These are phyloP conservation scores for Pterocles gutturalis DNA, from an alignment of 2,113 vertebrate species.

Conservation along the genomic window DNA sequence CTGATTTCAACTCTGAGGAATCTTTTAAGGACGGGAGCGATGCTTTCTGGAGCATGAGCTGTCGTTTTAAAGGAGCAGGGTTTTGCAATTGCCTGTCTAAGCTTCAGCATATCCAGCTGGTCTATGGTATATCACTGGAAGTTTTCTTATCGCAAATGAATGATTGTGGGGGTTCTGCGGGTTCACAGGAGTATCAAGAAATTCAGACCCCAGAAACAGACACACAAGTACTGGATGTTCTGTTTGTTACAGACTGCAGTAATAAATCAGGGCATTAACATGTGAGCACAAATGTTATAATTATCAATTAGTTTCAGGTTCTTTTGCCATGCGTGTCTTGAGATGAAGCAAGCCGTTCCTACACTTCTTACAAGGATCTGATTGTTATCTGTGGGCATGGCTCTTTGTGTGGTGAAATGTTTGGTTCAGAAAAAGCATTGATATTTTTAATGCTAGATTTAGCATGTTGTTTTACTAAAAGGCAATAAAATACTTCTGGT, in stretches of 20 bases:
- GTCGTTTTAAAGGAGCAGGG: background rate
- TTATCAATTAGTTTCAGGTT: background rate
- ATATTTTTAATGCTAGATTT: background rate
- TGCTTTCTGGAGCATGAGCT: background rate
- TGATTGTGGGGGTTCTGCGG: accelerated
- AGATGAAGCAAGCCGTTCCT: background rate
- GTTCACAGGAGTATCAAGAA: background rate
- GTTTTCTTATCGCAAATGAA: background rate
- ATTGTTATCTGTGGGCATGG: background rate
- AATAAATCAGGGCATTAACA: background rate
- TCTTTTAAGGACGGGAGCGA: background rate
- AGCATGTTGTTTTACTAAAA: background rate
- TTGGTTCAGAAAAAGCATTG: background rate
- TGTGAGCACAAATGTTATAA: background rate
- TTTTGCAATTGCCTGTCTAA: background rate
- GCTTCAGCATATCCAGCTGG: background rate
- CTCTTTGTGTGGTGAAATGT: background rate
- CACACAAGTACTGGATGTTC: background rate
- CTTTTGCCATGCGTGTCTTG: background rate
- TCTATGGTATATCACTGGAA: background rate
- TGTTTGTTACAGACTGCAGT: background rate
- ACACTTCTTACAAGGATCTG: background rate
- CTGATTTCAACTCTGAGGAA: background rate
- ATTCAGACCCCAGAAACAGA: background rate
- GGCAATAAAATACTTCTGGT: background rate